Evolutionary conservation across 2,888 invertebrate genomes (phyloP).

Genomic region (Gortyna flavago): DNA sequence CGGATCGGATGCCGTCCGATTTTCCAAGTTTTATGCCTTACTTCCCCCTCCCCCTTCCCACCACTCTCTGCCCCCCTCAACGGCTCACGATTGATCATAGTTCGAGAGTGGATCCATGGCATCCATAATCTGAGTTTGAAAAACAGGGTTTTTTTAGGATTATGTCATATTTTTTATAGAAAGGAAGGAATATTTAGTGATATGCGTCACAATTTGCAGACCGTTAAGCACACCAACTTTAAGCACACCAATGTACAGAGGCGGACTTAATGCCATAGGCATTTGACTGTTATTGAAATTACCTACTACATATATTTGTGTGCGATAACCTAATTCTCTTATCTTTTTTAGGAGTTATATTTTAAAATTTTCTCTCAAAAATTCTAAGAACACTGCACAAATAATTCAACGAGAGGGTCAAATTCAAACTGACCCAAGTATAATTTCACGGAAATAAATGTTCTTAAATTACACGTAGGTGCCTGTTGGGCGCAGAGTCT

Average conservation of each 20-base stretch:
- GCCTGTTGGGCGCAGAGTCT: slow-evolving; percentile 36
- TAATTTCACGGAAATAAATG: slow-evolving; percentile 57
- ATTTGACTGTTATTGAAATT: not conserved
- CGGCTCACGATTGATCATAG: slow-evolving; percentile 76
- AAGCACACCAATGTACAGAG: too few relatives aligned
- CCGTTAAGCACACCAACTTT: too few relatives aligned
- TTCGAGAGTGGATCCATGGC: slow-evolving; percentile 74
- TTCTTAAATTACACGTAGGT: slow-evolving; percentile 46
- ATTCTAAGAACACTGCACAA: not conserved
- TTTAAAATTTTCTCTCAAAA: not conserved
- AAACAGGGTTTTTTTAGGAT: slow-evolving; percentile 44
- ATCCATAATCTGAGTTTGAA: slow-evolving; percentile 71
- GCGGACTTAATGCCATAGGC: not conserved
- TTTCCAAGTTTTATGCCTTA: slow-evolving; percentile 85
- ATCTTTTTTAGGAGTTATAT: not conserved
- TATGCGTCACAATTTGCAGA: not conserved
- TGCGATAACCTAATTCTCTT: not conserved
- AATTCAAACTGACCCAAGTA: slow-evolving; percentile 28
- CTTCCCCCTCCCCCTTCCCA: slow-evolving; percentile 47
- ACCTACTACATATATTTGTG: too few relatives aligned
- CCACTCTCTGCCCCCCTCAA: slow-evolving; percentile 38
- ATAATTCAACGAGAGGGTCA: slow-evolving; percentile 17
- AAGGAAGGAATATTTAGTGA: not conserved
- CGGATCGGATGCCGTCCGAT: slow-evolving; percentile 83
- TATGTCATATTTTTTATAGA: slow-evolving; percentile 19